Conservation (phyloP, 2,797 vertebrate genomes). For the Leuciscus waleckii region DNA sequence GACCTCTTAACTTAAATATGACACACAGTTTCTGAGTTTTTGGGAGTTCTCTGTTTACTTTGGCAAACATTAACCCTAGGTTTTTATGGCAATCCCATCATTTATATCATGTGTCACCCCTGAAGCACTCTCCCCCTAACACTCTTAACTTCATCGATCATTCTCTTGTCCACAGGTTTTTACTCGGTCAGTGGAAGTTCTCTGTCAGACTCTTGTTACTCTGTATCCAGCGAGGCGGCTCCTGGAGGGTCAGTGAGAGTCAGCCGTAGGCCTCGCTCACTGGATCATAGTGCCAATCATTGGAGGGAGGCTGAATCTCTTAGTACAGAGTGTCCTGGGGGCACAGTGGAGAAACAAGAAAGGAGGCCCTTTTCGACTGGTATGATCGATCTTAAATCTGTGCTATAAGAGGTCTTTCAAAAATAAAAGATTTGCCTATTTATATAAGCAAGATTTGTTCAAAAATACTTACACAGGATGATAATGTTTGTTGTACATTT, state of each 20-base stretch:
- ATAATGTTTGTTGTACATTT: not conserved
- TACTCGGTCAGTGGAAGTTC: slow-evolving; percentile 85
- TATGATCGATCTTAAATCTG: slow-evolving; percentile 58
- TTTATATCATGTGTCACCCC: slow-evolving; percentile 65
- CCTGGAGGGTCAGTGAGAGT: slow-evolving; percentile 58
- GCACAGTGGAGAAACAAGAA: slow-evolving; percentile 60
- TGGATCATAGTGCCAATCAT: slow-evolving; percentile 75
- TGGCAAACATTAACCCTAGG: slow-evolving; percentile 73
- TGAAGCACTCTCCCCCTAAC: slow-evolving; percentile 55
- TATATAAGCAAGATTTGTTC: not conserved
- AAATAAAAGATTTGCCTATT: not conserved
- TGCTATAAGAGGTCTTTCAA: not conserved
- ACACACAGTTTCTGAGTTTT: slow-evolving; percentile 32
- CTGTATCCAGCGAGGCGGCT: slow-evolving; percentile 81
- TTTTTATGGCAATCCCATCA: slow-evolving; percentile 58
- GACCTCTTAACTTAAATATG: slow-evolving; percentile 40
- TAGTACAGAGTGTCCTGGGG: slow-evolving; percentile 59
- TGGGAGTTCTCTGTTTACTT: slow-evolving; percentile 28
- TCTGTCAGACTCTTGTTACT: slow-evolving; percentile 86
- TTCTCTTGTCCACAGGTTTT: slow-evolving; percentile 73
- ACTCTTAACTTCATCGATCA: slow-evolving; percentile 46
- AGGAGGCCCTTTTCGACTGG: slow-evolving; percentile 75
- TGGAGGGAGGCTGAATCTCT: slow-evolving; percentile 76
- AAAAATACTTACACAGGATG: not conserved
- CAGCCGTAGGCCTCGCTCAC: slow-evolving; percentile 66